Conservation (phyloP, 2,888 invertebrate species). For the Drosophila vallismaia region DNA sequence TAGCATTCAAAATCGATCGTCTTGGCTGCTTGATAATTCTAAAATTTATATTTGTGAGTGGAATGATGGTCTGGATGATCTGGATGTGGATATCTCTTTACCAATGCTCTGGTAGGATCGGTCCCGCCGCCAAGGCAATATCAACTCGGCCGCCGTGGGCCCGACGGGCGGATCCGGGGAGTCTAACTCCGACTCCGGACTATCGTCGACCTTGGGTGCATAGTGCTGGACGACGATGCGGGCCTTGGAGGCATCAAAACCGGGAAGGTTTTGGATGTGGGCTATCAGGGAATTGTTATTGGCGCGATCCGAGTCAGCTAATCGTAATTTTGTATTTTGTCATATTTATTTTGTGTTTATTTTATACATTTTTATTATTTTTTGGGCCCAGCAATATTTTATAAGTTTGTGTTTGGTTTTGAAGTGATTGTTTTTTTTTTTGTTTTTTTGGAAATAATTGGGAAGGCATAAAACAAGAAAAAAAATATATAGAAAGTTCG, state of each 20-base stretch:
- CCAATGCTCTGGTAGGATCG: conserved; percentile 89
- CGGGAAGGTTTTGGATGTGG: conserved; percentile 88
- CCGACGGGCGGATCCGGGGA: conserved; percentile 85
- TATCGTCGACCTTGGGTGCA: conserved; percentile 82
- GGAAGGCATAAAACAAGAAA: conserved; percentile 68
- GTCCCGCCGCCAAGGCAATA: conserved; percentile 93
- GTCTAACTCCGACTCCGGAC: conserved; percentile 79
- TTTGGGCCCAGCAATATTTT: conserved; percentile 50
- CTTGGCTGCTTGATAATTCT: conserved; percentile 8
- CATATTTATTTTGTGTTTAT: conserved; percentile 6
- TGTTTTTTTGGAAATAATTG: conserved; percentile 57
- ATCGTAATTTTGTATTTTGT: conserved; percentile 41
- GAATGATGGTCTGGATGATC: conserved; percentile 21
- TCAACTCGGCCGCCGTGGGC: conserved; percentile 91
- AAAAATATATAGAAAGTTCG: conserved; percentile 69
- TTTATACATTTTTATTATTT: conserved; percentile 27
- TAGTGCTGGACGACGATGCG: conserved; percentile 89
- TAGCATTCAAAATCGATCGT: background rate
- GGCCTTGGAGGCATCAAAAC: conserved; percentile 89
- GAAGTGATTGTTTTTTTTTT: conserved; percentile 33
- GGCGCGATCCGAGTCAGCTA: conserved; percentile 85
- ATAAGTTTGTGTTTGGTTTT: conserved; percentile 44
- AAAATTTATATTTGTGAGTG: conserved; percentile 19
- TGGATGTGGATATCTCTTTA: conserved; percentile 83
- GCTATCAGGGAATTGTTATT: conserved; percentile 89